Conservation (phyloP, 2,113 vertebrate species). For the Tetrax tetrax region DNA sequence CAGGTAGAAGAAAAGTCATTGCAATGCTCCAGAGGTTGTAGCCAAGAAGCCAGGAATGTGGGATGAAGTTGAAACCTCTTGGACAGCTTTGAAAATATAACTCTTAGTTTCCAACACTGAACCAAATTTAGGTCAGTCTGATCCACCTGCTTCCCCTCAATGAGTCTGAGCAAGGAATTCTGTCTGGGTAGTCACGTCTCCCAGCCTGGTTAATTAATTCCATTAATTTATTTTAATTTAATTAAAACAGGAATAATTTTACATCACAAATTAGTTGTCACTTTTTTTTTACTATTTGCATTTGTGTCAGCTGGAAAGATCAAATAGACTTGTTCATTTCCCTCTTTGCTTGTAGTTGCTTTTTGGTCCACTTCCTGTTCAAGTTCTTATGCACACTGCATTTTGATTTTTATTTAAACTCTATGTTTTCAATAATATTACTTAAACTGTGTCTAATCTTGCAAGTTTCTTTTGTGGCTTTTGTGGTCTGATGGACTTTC, state of each 20-base stretch:
- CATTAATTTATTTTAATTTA: slow-evolving; percentile 46
- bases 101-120: neutral
- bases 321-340: slow-evolving; percentile 49
- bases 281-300: neutral
- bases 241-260: slow-evolving; percentile 56
- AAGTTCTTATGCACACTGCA: neutral
- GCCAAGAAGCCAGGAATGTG: neutral
- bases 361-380: slow-evolving; percentile 30
- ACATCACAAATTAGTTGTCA: slow-evolving; percentile 41
- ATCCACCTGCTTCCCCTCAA: neutral
- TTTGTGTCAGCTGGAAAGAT: slow-evolving; percentile 39
- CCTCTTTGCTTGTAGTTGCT: slow-evolving; percentile 21
- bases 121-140: slow-evolving; percentile 22
- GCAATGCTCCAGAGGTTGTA: neutral
- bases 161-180: neutral
- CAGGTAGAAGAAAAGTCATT: neutral
- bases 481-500: slow-evolving; percentile 5
- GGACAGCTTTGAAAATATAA: neutral
- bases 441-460: neutral
- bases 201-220: slow-evolving; percentile 31
- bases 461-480: neutral
- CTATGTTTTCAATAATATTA: neutral
- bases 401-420: slow-evolving; percentile 23
- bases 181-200: neutral
- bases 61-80: neutral